These are phyloP conservation scores for Poecilia gillii DNA, from an alignment of 2,797 vertebrate species.

Conservation along the genomic window DNA sequence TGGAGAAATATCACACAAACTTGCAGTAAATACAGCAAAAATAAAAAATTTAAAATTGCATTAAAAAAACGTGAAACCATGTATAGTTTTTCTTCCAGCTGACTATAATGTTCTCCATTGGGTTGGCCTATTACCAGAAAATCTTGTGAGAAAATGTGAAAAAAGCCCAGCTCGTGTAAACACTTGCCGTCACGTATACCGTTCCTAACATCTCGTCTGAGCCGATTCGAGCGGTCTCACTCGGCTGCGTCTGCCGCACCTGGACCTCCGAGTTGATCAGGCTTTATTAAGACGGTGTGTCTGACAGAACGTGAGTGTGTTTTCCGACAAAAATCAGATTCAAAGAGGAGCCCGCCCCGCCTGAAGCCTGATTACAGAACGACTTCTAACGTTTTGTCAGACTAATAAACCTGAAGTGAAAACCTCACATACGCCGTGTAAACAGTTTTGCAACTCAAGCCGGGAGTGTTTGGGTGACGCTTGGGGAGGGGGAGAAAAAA, in stretches of 20 bases:
- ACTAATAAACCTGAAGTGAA: slow-evolving; percentile 34
- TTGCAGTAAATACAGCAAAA: background rate
- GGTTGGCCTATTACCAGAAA: background rate
- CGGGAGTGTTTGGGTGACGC: slow-evolving; percentile 50
- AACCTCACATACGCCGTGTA: slow-evolving; percentile 41
- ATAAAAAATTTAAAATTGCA: too few relatives aligned
- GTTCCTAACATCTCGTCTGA: slow-evolving; percentile 8
- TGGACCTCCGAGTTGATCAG: slow-evolving; percentile 18
- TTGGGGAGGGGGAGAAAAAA: background rate
- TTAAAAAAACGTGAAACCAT: background rate
- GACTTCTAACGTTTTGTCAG: slow-evolving; percentile 20
- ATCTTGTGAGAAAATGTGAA: background rate
- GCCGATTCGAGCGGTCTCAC: background rate
- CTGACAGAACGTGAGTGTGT: slow-evolving; percentile 17
- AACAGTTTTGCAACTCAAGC: slow-evolving; percentile 51
- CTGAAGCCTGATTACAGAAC: slow-evolving; percentile 8
- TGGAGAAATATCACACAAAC: background rate
- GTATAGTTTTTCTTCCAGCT: background rate
- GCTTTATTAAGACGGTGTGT: slow-evolving; percentile 12
- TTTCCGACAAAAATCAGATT: slow-evolving; percentile 17
- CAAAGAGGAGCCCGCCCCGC: background rate
- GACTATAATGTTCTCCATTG: background rate
- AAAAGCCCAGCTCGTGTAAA: background rate
- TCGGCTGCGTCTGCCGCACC: slow-evolving; percentile 8
- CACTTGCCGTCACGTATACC: background rate